Base-by-base conservation (phyloP, 92 coral and sea anemone species). In the Actinostola sp. region DNA sequence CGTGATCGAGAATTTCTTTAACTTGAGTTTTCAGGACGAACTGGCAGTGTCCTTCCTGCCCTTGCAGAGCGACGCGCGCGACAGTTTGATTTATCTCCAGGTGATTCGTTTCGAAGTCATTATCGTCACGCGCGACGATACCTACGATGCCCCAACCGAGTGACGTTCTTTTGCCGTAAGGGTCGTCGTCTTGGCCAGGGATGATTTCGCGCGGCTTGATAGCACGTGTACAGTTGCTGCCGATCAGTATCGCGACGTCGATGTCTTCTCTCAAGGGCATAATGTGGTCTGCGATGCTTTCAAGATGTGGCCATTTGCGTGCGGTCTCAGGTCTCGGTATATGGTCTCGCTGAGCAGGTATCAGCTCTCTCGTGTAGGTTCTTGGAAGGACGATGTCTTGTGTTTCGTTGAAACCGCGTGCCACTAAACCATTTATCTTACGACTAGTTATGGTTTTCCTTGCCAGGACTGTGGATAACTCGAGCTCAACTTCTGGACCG, bases 251-350 rank as follows among this genome's bases (percentile, higher is more conserved):
- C 7, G 62, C 82, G 33, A 74, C 73, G 17, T 67, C 86, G 45
- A 69, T 35, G 62, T 73, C 58, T 12, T 67, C 67, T 45, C 34
- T 39, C 17, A 30, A 69, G 0, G 83, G 86, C 76, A 63, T 69
- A 24, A 86, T 17, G 7, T 34, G 26, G 27, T 49, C 51, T 0
- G 86, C 75, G 8, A 80, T 68, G 21, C 58, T 11, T 28, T 52
- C 66, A 15, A 80, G 66, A 28, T 86, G 91, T 0, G 86, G 80
- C 91, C 83, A 80, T 17, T 61, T 54, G n/a, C 69, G 78, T 1
- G 92, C 87, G 24, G 80, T 43, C 43, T 86, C 87, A 6, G 84
- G 91, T 60, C 78, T 80, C 9, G 87, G 91, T 31, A 86, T 86
- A 39, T 86, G 86, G 8, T 52, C 60, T 0, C 79, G 75, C 32